A percentile compares a stretch with the other conserved stretches of the same genome.
Evolutionary conservation across 2,113 vertebrate genomes (phyloP).

Genomic region (Tragelaphus imberbis): DNA sequence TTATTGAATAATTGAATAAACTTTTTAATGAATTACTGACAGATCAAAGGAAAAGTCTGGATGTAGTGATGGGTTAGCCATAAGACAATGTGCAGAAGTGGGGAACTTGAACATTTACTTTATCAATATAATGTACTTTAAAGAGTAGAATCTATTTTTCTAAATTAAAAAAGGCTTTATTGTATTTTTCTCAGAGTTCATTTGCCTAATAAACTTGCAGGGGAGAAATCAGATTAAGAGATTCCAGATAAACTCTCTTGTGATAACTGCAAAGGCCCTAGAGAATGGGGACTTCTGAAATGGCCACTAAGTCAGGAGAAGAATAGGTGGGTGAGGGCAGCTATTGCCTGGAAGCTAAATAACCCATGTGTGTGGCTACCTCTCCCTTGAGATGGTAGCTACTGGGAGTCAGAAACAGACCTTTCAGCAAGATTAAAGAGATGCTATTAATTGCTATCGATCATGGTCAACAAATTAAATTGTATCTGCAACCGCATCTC

Average conservation of each 20-base stretch:
- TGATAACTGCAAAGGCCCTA: neutral
- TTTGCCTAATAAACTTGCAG: neutral
- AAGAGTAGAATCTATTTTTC: conserved; percentile 25
- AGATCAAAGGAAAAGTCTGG: neutral
- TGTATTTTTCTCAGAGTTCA: neutral
- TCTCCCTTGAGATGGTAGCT: conserved; percentile 72
- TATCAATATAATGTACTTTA: neutral
- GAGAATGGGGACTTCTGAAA: neutral
- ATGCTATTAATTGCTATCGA: conserved; percentile 97
- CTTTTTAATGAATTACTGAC: neutral
- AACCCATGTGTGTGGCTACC: conserved; percentile 50
- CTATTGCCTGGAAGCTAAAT: neutral
- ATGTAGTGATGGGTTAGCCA: neutral
- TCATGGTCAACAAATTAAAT: conserved; percentile 95
- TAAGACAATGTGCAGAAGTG: neutral
- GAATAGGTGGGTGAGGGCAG: neutral
- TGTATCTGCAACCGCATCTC: conserved; percentile 86
- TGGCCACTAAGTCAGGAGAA: neutral
- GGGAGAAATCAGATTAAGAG: neutral
- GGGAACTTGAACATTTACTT: neutral
- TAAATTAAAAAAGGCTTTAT: neutral
- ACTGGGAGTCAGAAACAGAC: conserved; percentile 80
- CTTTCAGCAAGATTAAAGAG: conserved; percentile 94
- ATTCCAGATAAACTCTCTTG: neutral
- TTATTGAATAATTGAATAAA: neutral